Conservation (phyloP, 1,140 invertebrate genomes). For the Carposina sasakii region DNA sequence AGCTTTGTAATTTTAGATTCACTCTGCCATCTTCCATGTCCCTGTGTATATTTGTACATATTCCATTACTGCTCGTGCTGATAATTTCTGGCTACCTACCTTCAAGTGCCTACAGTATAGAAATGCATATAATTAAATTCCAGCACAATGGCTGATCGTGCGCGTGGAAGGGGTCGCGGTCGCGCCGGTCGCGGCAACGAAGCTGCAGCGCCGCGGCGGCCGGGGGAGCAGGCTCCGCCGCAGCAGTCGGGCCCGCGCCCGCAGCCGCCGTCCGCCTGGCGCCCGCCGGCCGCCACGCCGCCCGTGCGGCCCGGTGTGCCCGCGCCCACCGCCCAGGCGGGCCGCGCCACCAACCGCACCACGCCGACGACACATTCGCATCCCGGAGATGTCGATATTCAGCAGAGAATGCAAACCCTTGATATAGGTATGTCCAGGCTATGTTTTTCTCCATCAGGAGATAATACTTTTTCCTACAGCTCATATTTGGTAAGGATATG, state of each 20-base stretch:
- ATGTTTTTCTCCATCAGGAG: too few species aligned
- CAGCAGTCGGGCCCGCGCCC: conserved; percentile 46
- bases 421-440: conserved; percentile 51
- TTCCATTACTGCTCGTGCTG: too few species aligned
- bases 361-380: conserved; percentile 44
- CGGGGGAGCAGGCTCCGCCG: conserved; percentile 13
- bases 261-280: conserved; percentile 52
- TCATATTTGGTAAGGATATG: too few species aligned
- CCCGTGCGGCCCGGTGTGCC: conserved; percentile 47
- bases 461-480: too few species aligned
- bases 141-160: conserved; percentile 40
- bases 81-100: too few species aligned
- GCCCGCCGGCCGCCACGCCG: conserved; percentile 38
- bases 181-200: conserved; percentile 18
- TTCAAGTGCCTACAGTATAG: background rate
- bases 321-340: conserved; percentile 28
- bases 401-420: conserved; percentile 46
- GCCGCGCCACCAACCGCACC: conserved; percentile 45
- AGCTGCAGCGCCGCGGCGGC: background rate
- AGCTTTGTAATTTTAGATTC: too few species aligned
- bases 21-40: too few species aligned
- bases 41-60: too few species aligned
- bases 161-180: conserved; percentile 37
- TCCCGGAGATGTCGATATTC: conserved; percentile 56
- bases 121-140: background rate